Conservation (phyloP, 1,140 invertebrate genomes). For the Tetragonula clypearis region DNA sequence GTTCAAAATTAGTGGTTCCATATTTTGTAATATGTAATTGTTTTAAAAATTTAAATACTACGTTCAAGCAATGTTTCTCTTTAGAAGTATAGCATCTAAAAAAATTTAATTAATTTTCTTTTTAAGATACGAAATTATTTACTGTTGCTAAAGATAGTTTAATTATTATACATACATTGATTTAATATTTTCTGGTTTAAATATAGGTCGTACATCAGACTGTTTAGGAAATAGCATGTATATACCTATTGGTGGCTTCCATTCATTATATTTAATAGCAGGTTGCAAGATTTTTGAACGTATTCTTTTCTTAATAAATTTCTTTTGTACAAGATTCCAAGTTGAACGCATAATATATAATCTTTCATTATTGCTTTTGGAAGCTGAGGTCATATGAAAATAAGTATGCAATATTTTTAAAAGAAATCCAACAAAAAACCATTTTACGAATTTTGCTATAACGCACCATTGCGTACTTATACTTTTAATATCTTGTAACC, state of each 20-base stretch:
- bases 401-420: conserved; percentile 8
- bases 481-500: conserved; percentile 4
- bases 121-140: not conserved
- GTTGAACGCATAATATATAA: not conserved
- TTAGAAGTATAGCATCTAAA: not conserved
- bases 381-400: conserved; percentile 13
- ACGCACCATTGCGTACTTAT: not conserved
- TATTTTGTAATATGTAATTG: conserved; percentile 31
- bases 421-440: conserved; percentile 26
- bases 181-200: conserved; percentile 3
- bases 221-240: conserved; percentile 12
- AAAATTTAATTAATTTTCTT: not conserved
- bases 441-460: conserved; percentile 14
- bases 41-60: conserved; percentile 19
- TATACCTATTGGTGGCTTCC: conserved; percentile 10
- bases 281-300: conserved; percentile 15
- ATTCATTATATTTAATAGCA: not conserved
- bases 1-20: conserved; percentile 11
- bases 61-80: not conserved
- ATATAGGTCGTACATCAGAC: conserved; percentile 14
- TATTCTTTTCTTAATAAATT: conserved; percentile 8
- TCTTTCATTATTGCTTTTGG: conserved; percentile 2
- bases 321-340: not conserved
- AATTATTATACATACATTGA: not conserved
- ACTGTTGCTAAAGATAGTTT: not conserved